A percentile compares a stretch with the other conserved stretches of the same genome.
These are phyloP conservation scores for Oligia fasciuncula DNA, from an alignment of 2,888 invertebrate species.

Conservation along the genomic window DNA sequence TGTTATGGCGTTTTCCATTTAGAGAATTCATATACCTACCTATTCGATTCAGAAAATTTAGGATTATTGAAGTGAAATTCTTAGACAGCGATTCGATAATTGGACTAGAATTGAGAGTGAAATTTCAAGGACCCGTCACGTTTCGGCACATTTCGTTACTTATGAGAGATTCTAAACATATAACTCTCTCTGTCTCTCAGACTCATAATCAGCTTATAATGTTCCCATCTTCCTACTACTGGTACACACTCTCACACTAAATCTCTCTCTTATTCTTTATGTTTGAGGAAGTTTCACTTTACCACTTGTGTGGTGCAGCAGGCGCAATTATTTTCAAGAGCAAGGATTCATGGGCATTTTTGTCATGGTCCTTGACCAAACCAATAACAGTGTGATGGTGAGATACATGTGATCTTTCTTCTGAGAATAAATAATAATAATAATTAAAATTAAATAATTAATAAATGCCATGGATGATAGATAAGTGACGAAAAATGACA, in stretches of 20 bases:
- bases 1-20: slow-evolving; percentile 69
- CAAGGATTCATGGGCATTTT: background rate
- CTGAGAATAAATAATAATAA: background rate
- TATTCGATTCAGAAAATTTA: background rate
- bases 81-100: background rate
- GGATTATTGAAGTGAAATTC: background rate
- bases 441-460: no score
- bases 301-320: background rate
- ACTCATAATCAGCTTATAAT: no score
- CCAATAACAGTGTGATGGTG: background rate
- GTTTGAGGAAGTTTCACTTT: background rate
- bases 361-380: background rate
- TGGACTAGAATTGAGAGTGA: background rate
- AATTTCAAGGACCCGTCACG: background rate
- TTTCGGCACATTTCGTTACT: background rate
- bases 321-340: background rate
- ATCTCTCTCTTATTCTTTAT: background rate
- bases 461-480: background rate
- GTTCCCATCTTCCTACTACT: no score
- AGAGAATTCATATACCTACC: slow-evolving; percentile 41
- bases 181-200: background rate
- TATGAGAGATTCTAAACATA: background rate
- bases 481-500: background rate
- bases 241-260: no score
- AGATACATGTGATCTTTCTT: background rate